A percentile compares a stretch with the other conserved stretches of the same genome.
phyloP scores from a whole-genome alignment of 2,797 vertebrate genomes.

The Saxicola maurus region DNA sequence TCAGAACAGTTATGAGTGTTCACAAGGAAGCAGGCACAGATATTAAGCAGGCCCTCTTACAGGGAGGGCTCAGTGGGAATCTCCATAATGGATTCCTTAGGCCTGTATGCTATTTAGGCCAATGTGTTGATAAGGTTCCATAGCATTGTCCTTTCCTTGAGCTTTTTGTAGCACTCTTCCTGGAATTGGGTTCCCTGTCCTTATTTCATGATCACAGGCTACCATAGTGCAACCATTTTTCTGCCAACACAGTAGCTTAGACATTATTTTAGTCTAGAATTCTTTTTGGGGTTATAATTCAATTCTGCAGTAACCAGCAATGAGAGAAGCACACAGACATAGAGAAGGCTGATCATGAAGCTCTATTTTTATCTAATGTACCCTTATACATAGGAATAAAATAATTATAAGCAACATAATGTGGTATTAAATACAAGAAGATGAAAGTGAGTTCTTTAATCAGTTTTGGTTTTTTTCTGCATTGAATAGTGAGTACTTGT shows the following conservation, averaged over 20 bases:
- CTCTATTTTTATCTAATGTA: background rate
- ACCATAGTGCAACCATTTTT: background rate
- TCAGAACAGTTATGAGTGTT: background rate
- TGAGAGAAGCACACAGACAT: background rate
- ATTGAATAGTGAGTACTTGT: background rate
- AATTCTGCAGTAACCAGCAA: background rate
- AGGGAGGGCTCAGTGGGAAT: background rate
- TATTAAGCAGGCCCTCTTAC: background rate
- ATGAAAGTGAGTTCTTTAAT: background rate
- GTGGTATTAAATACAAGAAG: background rate
- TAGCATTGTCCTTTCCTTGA: background rate
- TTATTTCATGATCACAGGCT: background rate
- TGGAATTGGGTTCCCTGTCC: background rate
- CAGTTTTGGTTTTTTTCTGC: background rate
- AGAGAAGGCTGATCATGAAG: background rate
- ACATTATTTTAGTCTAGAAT: background rate
- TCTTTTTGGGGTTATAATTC: background rate
- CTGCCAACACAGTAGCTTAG: background rate
- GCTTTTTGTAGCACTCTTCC: background rate
- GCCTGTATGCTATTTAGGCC: background rate
- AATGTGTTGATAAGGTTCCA: background rate
- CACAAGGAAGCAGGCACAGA: background rate
- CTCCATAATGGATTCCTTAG: background rate
- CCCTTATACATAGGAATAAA: background rate
- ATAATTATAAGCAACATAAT: background rate